Conservation (phyloP, 2,888 invertebrate species). For the Eilema depressum region DNA sequence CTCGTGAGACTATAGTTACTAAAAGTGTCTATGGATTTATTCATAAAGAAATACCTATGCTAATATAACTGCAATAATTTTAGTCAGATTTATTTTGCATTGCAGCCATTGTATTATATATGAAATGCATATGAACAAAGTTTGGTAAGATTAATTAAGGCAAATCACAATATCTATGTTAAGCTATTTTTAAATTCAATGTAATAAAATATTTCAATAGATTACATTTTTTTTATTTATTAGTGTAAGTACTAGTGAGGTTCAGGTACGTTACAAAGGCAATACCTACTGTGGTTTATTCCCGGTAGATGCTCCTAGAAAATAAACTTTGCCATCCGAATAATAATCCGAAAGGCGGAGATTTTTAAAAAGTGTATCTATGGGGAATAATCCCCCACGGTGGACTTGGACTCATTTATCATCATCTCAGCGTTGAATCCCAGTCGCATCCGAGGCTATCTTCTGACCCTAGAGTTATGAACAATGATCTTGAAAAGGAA, state of each 20-base stretch:
- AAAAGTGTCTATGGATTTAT: neutral
- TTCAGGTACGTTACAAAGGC: neutral
- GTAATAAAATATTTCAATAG: slow-evolving; percentile 70
- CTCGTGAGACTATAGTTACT: neutral
- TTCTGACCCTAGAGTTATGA: too few relatives aligned
- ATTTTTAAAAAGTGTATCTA: too few relatives aligned
- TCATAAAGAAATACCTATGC: neutral
- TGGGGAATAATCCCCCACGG: too few relatives aligned
- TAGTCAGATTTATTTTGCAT: slow-evolving; percentile 33
- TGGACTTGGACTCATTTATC: too few relatives aligned
- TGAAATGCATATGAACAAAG: slow-evolving; percentile 71
- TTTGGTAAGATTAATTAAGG: slow-evolving; percentile 65
- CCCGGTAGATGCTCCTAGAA: too few relatives aligned
- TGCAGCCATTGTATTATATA: slow-evolving; percentile 63
- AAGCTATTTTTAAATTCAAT: slow-evolving; percentile 76
- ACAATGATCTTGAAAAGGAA: too few relatives aligned
- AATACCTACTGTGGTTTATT: neutral
- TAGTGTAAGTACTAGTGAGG: neutral
- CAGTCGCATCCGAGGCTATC: too few relatives aligned
- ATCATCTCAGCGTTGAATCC: too few relatives aligned
- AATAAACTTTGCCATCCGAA: too few relatives aligned
- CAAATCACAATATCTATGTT: slow-evolving; percentile 53
- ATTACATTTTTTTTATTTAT: slow-evolving; percentile 24
- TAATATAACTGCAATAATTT: slow-evolving; percentile 33
- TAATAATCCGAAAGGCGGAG: too few relatives aligned